Evolutionary conservation across 2,797 vertebrate species (phyloP).

Genomic region (Chloroceryle amazona): DNA sequence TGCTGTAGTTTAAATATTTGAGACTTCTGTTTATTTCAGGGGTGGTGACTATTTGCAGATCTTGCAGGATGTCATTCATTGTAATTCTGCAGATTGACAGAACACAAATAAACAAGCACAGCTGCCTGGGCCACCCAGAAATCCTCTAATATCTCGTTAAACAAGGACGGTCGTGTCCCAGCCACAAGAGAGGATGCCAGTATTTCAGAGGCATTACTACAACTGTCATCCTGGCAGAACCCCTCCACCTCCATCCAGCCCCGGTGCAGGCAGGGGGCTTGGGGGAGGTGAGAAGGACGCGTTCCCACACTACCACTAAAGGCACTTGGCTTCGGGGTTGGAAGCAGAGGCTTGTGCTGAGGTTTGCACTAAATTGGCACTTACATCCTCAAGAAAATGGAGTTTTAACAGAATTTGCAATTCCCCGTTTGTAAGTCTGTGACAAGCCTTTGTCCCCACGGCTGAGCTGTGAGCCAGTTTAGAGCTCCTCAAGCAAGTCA

Average conservation of each 20-base stretch:
- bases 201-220: background rate
- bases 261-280: background rate
- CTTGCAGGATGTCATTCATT: conserved; percentile 45
- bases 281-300: accelerated
- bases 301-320: background rate
- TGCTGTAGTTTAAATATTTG: conserved; percentile 70
- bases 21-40: conserved; percentile 59
- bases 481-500: accelerated
- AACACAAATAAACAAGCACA: conserved; percentile 53
- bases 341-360: background rate
- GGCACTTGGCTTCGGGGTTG: background rate
- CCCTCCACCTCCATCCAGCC: accelerated
- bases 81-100: background rate
- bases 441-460: background rate
- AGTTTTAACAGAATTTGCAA: background rate
- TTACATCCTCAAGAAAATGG: accelerated
- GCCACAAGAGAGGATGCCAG: background rate
- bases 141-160: background rate
- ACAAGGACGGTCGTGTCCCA: background rate
- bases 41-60: conserved; percentile 67
- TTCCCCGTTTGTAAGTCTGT: background rate
- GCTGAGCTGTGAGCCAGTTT: background rate
- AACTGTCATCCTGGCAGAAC: background rate
- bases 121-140: background rate
- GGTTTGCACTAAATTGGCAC: background rate